phyloP scores from a whole-genome alignment of 1,140 invertebrate genomes.

The Trialeurodes vaporariorum region DNA sequence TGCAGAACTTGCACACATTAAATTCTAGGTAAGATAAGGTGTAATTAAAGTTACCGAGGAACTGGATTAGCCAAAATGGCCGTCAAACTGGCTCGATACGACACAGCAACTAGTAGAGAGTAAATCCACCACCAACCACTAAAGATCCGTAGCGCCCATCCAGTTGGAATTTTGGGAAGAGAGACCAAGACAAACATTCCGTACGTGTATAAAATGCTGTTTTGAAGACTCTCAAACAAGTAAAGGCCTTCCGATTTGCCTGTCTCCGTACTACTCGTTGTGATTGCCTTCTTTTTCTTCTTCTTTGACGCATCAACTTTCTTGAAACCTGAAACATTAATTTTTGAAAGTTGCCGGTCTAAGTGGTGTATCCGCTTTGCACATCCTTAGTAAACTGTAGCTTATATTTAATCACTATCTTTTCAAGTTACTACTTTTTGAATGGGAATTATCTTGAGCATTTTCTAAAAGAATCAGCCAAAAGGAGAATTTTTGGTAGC shows the following conservation, averaged over 20 bases:
- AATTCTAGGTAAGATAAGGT: too few species aligned
- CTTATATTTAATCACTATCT: too few species aligned
- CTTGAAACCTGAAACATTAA: too few species aligned
- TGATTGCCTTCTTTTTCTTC: background rate
- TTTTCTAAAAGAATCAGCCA: too few species aligned
- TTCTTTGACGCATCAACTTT: too few species aligned
- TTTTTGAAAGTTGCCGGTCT: too few species aligned
- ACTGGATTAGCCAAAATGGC: conserved; percentile 64
- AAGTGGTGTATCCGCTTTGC: too few species aligned
- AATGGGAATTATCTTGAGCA: too few species aligned
- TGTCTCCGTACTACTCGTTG: background rate
- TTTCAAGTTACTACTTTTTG: too few species aligned
- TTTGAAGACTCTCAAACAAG: conserved; percentile 51
- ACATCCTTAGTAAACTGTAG: too few species aligned
- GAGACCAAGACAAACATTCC: conserved; percentile 67
- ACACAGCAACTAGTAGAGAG: conserved; percentile 58
- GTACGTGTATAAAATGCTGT: conserved; percentile 62
- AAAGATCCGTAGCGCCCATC: conserved; percentile 61
- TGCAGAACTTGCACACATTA: too few species aligned
- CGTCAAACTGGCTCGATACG: conserved; percentile 69
- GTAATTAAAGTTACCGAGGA: conserved; percentile 50
- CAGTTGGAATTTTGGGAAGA: conserved; percentile 54
- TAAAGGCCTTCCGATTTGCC: conserved; percentile 38
- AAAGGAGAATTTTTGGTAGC: too few species aligned
- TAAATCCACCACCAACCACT: conserved; percentile 80